Conservation (phyloP, 1,140 invertebrate genomes). For the Papilio aristodemus region DNA sequence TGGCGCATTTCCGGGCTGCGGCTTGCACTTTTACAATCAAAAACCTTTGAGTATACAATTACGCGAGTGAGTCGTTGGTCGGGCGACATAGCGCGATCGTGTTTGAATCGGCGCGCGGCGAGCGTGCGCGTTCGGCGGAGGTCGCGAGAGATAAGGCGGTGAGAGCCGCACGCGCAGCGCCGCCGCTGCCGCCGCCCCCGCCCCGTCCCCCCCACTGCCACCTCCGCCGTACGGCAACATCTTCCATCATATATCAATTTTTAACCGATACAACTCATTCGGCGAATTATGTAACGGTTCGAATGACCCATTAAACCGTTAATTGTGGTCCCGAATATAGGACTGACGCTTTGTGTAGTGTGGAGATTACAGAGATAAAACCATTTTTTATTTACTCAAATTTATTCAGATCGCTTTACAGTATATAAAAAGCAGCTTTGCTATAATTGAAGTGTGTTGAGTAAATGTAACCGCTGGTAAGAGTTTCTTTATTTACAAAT, state of each 20-base stretch:
- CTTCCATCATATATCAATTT: conserved; percentile 66
- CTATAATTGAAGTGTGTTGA: conserved; percentile 19
- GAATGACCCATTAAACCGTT: conserved; percentile 60
- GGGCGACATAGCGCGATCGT: conserved; percentile 67
- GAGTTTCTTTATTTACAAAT: conserved; percentile 51
- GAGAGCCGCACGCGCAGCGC: conserved; percentile 74
- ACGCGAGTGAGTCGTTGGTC: conserved; percentile 60
- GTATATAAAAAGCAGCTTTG: conserved; percentile 6
- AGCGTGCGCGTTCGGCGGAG: conserved; percentile 75
- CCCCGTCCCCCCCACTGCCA: conserved; percentile 57
- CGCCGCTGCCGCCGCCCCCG: conserved; percentile 55
- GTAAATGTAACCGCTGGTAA: conserved; percentile 33
- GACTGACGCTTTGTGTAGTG: background rate
- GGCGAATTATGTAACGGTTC: conserved; percentile 74
- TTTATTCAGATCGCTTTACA: background rate
- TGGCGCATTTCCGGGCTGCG: conserved; percentile 60
- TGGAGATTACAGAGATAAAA: background rate
- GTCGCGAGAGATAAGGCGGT: conserved; percentile 78
- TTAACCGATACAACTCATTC: conserved; percentile 60
- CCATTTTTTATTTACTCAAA: background rate
- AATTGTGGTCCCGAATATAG: conserved; percentile 35
- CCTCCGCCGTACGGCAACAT: conserved; percentile 50
- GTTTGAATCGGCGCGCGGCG: conserved; percentile 58
- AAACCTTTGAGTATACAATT: conserved; percentile 58
- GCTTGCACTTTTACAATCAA: conserved; percentile 60